Evolutionary conservation across 2,113 vertebrate genomes (phyloP).

Genomic region (Carassius auratus): DNA sequence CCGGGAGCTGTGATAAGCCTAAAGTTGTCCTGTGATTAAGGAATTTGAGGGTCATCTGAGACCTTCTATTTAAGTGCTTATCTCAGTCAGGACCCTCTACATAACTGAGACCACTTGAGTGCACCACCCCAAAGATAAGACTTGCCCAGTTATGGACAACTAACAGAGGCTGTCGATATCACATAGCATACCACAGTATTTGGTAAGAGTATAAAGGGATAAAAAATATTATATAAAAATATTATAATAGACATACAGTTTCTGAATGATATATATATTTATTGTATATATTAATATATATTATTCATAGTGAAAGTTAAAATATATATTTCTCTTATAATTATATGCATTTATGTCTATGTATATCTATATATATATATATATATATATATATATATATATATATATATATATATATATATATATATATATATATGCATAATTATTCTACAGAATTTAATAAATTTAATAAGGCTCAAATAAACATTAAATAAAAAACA

Average conservation of each 20-base stretch:
- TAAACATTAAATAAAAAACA: too few relatives aligned
- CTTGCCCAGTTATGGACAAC: slow-evolving; percentile 38
- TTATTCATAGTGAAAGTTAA: not conserved
- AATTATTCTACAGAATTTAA: not conserved
- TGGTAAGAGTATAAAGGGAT: not conserved
- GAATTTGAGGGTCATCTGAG: slow-evolving; percentile 59
- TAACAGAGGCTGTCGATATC: not conserved
- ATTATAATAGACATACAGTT: not conserved
- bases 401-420: not conserved
- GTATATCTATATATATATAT: too few relatives aligned
- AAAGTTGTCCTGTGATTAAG: slow-evolving; percentile 63
- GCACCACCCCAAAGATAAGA: slow-evolving; percentile 38
- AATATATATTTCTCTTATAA: too few relatives aligned
- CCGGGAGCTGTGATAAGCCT: slow-evolving; percentile 61
- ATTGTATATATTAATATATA: not conserved
- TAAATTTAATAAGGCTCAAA: not conserved
- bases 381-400: not conserved
- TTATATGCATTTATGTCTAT: too few relatives aligned
- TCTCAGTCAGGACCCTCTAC: slow-evolving; percentile 39
- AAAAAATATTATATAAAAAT: slow-evolving; percentile 1
- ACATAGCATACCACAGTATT: not conserved
- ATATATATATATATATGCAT: not conserved
- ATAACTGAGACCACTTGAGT: slow-evolving; percentile 42
- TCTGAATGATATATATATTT: not conserved
- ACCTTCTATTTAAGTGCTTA: slow-evolving; percentile 53